Conservation (phyloP, 2,113 vertebrate genomes). For the Euleptes europaea region DNA sequence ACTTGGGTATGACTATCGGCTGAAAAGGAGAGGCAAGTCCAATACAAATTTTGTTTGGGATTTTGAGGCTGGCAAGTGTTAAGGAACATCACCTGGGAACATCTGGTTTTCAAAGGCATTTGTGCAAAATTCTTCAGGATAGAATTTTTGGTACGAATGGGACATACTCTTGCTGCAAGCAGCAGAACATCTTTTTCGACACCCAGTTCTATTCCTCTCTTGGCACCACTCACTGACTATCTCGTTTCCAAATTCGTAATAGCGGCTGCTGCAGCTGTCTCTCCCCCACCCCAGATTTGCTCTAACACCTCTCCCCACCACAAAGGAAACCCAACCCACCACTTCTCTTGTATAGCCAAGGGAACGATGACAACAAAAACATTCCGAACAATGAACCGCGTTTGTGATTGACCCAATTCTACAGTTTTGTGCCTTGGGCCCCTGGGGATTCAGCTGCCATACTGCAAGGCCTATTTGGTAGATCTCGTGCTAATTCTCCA, state of each 20-base stretch:
- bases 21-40: background rate
- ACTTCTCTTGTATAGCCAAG: background rate
- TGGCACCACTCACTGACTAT: background rate
- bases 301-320: background rate
- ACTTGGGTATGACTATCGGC: background rate
- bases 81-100: rapidly evolving
- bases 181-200: rapidly evolving
- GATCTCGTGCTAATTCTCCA: slow-evolving; percentile 31
- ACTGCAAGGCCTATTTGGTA: slow-evolving; percentile 7
- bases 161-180: background rate
- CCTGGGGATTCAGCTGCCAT: slow-evolving; percentile 55
- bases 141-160: rapidly evolving
- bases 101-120: background rate
- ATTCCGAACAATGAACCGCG: slow-evolving; percentile 19
- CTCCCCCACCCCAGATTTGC: no score
- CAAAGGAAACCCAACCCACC: background rate
- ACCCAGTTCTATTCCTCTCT: background rate
- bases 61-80: rapidly evolving
- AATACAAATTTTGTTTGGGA: background rate
- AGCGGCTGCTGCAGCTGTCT: background rate
- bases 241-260: background rate
- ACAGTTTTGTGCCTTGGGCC: background rate
- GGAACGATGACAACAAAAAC: background rate
- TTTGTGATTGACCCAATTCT: slow-evolving; percentile 25
- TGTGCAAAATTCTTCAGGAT: rapidly evolving